Evolutionary conservation across 1,140 invertebrate genomes (phyloP).

Genomic region (Amyelois transitella): DNA sequence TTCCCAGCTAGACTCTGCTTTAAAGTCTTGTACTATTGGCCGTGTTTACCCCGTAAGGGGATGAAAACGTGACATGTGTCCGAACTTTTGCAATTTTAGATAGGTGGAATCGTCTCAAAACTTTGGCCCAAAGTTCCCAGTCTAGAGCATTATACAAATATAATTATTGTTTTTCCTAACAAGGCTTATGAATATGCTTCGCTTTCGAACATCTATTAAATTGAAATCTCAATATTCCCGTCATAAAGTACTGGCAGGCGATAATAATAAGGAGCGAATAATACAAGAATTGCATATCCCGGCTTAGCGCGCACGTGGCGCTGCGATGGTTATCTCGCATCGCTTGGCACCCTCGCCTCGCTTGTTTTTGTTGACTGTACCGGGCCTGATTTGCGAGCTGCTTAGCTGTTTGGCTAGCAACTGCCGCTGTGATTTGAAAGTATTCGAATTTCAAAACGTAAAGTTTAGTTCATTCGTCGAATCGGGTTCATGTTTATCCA

Average conservation of each 20-base stretch:
- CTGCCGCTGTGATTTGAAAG: too few species aligned
- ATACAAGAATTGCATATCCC: conserved; percentile 47
- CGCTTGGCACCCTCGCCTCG: conserved; percentile 37
- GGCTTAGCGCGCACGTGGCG: conserved; percentile 45
- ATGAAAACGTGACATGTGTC: too few species aligned
- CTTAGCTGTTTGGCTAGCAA: not conserved
- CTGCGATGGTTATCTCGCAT: conserved; percentile 49
- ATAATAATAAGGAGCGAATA: conserved; percentile 43
- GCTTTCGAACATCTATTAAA: not conserved
- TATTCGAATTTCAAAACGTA: too few species aligned
- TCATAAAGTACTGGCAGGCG: conserved; percentile 35
- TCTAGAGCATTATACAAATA: too few species aligned
- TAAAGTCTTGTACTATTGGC: too few species aligned
- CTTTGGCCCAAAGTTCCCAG: too few species aligned
- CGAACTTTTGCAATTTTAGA: too few species aligned
- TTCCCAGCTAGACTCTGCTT: too few species aligned
- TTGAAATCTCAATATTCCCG: not conserved
- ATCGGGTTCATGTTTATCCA: too few species aligned
- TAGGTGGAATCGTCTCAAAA: too few species aligned
- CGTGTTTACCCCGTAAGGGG: too few species aligned
- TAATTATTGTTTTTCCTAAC: not conserved
- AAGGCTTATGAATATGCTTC: not conserved
- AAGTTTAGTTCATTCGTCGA: too few species aligned
- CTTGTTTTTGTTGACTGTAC: not conserved
- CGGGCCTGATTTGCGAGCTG: not conserved